A percentile compares a stretch with the other conserved stretches of the same genome.
Conservation (phyloP, 1,140 invertebrate genomes). For the Cotesia glomerata region DNA sequence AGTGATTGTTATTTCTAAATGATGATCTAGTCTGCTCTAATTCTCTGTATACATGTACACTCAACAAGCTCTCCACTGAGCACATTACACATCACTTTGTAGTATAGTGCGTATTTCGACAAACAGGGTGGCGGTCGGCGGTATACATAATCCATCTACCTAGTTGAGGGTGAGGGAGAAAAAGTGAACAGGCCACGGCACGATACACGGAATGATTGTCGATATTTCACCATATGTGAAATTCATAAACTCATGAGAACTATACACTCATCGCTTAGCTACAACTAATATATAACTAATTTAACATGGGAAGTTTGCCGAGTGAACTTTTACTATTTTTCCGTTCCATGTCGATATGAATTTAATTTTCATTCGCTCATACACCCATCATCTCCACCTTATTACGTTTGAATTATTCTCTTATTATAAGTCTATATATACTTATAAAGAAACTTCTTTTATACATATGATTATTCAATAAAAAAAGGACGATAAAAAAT, state of each 20-base stretch:
- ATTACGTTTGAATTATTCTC: neutral
- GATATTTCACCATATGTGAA: slow-evolving; percentile 42
- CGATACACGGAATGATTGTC: neutral
- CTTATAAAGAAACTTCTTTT: too few species aligned
- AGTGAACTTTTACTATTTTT: slow-evolving; percentile 20
- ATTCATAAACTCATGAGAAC: slow-evolving; percentile 45
- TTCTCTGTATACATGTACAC: slow-evolving; percentile 18
- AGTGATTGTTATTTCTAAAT: slow-evolving; percentile 19
- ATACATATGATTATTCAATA: too few species aligned
- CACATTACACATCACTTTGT: neutral
- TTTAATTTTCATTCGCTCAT: neutral
- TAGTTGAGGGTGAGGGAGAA: slow-evolving; percentile 29
- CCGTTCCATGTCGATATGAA: neutral
- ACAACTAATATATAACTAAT: slow-evolving; percentile 37
- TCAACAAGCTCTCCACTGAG: neutral
- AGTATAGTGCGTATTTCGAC: neutral
- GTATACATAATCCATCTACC: neutral
- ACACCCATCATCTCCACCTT: neutral
- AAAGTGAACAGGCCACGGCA: slow-evolving; percentile 14
- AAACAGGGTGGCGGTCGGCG: too few species aligned
- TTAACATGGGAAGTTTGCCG: slow-evolving; percentile 48
- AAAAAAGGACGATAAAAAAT: too few species aligned
- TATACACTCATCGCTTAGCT: slow-evolving; percentile 26
- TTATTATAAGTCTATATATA: too few species aligned
- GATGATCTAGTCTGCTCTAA: too few species aligned